Evolutionary conservation across 2,797 vertebrate genomes (phyloP).

Genomic region (Phrynocephalus forsythii): DNA sequence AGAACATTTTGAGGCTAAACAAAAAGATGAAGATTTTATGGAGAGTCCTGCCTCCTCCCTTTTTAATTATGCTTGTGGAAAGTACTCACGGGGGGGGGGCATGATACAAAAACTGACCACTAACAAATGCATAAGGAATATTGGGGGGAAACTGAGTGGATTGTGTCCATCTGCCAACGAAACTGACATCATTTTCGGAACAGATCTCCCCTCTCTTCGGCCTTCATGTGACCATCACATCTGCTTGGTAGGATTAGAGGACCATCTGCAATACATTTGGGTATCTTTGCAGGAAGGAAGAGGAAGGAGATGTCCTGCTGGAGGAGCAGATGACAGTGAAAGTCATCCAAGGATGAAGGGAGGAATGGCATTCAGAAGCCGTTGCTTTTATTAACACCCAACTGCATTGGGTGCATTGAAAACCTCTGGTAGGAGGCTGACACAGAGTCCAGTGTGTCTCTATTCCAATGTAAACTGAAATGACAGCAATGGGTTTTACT

Average conservation of each 20-base stretch:
- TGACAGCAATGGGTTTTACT: not conserved
- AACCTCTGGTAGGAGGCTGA: not conserved
- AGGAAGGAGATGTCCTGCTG: not conserved
- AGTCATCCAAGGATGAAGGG: not conserved
- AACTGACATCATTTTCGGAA: not conserved
- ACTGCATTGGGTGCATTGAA: not conserved
- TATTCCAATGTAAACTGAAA: not conserved
- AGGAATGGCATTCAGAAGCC: not conserved
- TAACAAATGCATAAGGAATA: not conserved
- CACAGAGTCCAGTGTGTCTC: not conserved
- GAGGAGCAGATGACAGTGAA: not conserved
- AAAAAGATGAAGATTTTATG: not conserved
- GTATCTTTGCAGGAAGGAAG: not conserved
- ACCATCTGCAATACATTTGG: not conserved
- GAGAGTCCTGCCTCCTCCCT: not conserved
- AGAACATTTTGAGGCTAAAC: not conserved
- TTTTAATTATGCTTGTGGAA: not conserved
- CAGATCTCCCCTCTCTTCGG: not conserved
- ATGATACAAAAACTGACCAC: not conserved
- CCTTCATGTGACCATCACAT: not conserved
- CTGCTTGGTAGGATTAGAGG: not conserved
- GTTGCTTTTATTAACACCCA: no score
- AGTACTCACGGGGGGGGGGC: not conserved
- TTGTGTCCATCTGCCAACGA: not conserved
- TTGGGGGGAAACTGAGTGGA: not conserved